Percentiles rank a stretch among this genome's conserved stretches.
phyloP scores from a whole-genome alignment of 2,888 invertebrate species.

The Cabera pusaria region DNA sequence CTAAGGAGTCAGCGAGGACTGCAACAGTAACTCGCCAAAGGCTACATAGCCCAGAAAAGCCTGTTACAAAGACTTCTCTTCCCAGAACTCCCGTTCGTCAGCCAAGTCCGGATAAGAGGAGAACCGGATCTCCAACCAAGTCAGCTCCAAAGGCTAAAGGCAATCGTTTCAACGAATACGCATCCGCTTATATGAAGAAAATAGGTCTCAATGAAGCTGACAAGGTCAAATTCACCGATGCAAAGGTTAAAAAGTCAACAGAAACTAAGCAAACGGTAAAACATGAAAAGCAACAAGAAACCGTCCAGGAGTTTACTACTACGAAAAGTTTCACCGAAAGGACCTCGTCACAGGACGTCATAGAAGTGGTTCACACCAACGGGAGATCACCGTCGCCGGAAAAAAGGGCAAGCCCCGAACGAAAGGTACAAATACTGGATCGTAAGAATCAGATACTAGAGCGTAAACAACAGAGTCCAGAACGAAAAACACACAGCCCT shows the following conservation, averaged over 20 bases:
- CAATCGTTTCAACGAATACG: slow-evolving; percentile 73
- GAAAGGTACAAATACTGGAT: slow-evolving; percentile 40
- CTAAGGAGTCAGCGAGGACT: slow-evolving; percentile 45
- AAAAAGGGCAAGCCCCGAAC: slow-evolving; percentile 46
- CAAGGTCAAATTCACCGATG: slow-evolving; percentile 52
- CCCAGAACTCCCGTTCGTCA: slow-evolving; percentile 56
- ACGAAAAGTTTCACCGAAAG: slow-evolving; percentile 50
- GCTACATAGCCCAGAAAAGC: slow-evolving; percentile 61
- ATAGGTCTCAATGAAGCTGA: slow-evolving; percentile 65
- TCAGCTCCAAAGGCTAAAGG: slow-evolving; percentile 57
- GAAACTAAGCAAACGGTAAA: slow-evolving; percentile 39
- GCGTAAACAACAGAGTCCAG: slow-evolving; percentile 33
- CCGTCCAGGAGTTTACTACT: slow-evolving; percentile 46
- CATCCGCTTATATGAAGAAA: slow-evolving; percentile 77
- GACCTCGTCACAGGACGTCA: slow-evolving; percentile 58
- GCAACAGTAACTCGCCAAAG: slow-evolving; percentile 41
- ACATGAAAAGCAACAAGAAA: slow-evolving; percentile 43
- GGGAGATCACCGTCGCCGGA: slow-evolving; percentile 65
- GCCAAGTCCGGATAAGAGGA: slow-evolving; percentile 68
- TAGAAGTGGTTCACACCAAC: slow-evolving; percentile 55
- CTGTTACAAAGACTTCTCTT: slow-evolving; percentile 41
- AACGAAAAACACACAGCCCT: slow-evolving; percentile 32
- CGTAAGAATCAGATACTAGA: slow-evolving; percentile 32
- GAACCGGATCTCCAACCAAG: slow-evolving; percentile 66
- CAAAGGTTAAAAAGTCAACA: slow-evolving; percentile 45